phyloP scores from a whole-genome alignment of 2,797 vertebrate genomes.

The Xerus rutilus region DNA sequence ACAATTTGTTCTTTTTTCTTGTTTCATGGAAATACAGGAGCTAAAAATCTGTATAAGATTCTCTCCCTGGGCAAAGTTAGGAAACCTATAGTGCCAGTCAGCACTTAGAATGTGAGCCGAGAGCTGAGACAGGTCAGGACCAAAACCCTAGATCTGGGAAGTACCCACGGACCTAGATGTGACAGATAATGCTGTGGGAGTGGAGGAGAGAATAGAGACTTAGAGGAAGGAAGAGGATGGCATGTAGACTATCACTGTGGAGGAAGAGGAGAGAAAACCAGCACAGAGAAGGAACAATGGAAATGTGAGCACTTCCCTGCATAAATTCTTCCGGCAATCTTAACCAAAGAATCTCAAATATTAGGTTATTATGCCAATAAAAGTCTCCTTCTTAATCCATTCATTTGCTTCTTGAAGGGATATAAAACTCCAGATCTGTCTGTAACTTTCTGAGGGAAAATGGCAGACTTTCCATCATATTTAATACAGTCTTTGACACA shows the following conservation, averaged over 20 bases:
- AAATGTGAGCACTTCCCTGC: background rate
- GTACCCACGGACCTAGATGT: background rate
- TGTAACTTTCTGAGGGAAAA: background rate
- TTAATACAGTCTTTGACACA: background rate
- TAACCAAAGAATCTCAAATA: background rate
- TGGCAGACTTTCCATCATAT: background rate
- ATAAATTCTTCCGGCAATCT: background rate
- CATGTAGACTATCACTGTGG: background rate
- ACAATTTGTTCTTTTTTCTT: constrained; percentile 6
- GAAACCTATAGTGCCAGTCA: background rate
- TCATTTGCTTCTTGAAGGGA: background rate
- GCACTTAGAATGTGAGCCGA: background rate
- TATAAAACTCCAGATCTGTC: background rate
- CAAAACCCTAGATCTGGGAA: background rate
- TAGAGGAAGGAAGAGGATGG: background rate
- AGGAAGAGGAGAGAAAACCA: background rate
- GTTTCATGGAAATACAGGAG: background rate
- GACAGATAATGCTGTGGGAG: background rate
- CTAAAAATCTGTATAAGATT: background rate
- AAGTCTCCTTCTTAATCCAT: background rate
- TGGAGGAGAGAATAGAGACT: background rate
- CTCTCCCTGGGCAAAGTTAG: background rate
- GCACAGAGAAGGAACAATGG: background rate
- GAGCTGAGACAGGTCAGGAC: background rate
- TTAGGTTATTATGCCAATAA: background rate